Evolutionary conservation across 2,888 invertebrate species (phyloP), one percentile per base, ranked within the genome.

Genomic region (Lissonota sp.): DNA sequence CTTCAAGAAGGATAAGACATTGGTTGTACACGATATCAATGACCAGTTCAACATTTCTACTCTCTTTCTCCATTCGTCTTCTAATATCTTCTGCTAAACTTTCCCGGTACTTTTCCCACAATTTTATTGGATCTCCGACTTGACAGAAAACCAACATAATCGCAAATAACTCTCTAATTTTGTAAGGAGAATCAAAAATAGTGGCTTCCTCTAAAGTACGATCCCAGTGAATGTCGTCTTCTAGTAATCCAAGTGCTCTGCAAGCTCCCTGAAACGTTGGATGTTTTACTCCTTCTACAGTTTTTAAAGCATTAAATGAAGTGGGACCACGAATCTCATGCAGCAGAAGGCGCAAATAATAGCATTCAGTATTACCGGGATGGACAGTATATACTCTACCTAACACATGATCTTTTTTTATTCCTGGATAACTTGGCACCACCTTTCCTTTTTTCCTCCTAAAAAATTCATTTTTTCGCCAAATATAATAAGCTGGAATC

Each of bases 211-310:
- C 16, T 67, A 88, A 70, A 26, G 84, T 83, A 3, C 10, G 8
- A 63, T 87, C 86, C 86, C 88, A 88, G 85, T 87, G 85, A 55
- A 66, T 69, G 76, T 88, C 89, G 79, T 88, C 85, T 83, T 91
- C 88, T 14, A 90, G 85, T 66, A 92, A 87, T 70, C 86, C 70
- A 42, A 89, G 85, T 40, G 72, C 77, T 84, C 51, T 53, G 14
- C 86, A 87, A 42, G 87, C 85, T 51, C 57, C 63, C 63, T 83
- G 64, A 63, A 80, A 90, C 12, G 84, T 87, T 1, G 53, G 42
- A 79, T 76, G 80, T n/a, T 85, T 10, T 53, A 80, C 44, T 10
- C 88, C 87, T 66, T 86, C 53, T 4, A 87, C 84, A 40, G 85
- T 87, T 82, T 78, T 82, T 8, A 86, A 69, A 79, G 78, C 46